Conservation (phyloP, 2,888 invertebrate genomes). For the Chymomyza amoena region DNA sequence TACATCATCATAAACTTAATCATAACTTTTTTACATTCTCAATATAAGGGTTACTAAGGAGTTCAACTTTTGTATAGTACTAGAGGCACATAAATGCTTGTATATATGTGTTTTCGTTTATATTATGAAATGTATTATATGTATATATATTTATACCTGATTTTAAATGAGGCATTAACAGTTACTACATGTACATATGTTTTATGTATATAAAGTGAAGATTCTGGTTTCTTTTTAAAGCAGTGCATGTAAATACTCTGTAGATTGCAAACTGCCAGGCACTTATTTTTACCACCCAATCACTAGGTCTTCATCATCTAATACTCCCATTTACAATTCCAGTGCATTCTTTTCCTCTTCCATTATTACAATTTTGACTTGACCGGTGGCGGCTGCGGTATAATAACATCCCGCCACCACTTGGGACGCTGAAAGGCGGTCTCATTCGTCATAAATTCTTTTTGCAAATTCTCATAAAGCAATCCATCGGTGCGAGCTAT, state of each 20-base stretch:
- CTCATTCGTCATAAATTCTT: conserved; percentile 84
- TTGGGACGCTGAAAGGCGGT: conserved; percentile 85
- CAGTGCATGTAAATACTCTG: background rate
- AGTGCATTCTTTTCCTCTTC: background rate
- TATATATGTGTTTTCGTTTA: background rate
- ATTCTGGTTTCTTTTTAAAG: background rate
- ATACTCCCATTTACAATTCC: background rate
- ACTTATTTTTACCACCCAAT: conserved; percentile 34
- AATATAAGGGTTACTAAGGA: background rate
- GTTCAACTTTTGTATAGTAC: too few species aligned
- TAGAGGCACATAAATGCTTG: background rate
- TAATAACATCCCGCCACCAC: conserved; percentile 85
- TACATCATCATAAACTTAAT: background rate
- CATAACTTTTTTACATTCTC: background rate
- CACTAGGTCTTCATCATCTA: background rate
- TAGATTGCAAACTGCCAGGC: conserved; percentile 37
- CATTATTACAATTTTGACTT: conserved; percentile 72
- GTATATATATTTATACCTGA: conserved; percentile 26
- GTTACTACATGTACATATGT: conserved; percentile 7
- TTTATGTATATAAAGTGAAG: background rate
- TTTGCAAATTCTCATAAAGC: conserved; percentile 85
- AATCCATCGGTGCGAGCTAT: conserved; percentile 90
- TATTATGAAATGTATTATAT: conserved; percentile 17
- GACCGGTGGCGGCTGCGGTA: conserved; percentile 55
- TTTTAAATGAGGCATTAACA: conserved; percentile 43